Percentiles rank a stretch among this genome's conserved stretches.
phyloP scores from a whole-genome alignment of 2,113 vertebrate genomes.

The Agapornis roseicollis region DNA sequence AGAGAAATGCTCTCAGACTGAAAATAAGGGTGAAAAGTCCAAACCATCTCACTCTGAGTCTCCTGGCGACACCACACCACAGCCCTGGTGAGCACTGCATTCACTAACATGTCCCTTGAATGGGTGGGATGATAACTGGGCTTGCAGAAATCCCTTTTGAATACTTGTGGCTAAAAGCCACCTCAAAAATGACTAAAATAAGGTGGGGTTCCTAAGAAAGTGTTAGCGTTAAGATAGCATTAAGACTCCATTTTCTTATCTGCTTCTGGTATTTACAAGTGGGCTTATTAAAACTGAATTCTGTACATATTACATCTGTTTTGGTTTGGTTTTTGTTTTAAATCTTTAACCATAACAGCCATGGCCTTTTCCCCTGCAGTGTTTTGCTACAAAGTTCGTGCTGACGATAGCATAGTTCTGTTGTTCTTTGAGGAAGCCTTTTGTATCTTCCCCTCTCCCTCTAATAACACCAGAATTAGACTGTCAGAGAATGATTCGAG shows the following conservation, averaged over 20 bases:
- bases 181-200: neutral
- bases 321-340: neutral
- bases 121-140: neutral
- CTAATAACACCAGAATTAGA: neutral
- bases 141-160: neutral
- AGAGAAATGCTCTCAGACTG: neutral
- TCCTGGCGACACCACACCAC: neutral
- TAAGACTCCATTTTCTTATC: neutral
- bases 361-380: neutral
- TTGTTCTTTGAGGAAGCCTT: neutral
- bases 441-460: neutral
- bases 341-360: neutral
- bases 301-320: neutral
- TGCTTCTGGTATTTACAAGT: neutral
- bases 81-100: neutral
- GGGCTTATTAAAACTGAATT: neutral
- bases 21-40: neutral
- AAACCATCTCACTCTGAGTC: neutral
- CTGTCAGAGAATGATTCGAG: neutral
- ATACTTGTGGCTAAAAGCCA: neutral
- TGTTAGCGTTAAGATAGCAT: neutral
- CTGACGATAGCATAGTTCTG: neutral
- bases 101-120: neutral
- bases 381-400: neutral
- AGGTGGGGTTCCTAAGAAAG: neutral